Base-by-base conservation (phyloP, 2,888 invertebrate species). In the Idaea dimidiata region DNA sequence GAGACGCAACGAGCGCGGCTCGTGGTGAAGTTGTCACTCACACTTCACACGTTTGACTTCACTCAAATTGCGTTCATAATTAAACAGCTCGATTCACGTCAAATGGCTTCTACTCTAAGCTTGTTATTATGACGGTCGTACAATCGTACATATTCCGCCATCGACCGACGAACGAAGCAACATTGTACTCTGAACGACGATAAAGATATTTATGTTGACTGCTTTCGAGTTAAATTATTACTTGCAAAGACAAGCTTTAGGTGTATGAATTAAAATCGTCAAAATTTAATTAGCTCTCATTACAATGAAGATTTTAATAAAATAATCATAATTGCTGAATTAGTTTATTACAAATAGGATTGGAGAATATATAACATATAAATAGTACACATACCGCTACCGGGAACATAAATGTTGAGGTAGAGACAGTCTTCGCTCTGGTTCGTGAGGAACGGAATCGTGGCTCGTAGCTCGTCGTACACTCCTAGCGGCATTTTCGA, bases 381-480 rank as follows among this genome's bases (percentile, higher is more conserved):
- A 16, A 56, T 0, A 10, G 17, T 24, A 0, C n/a, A 89, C 95
- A 94, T 82, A 97, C 97, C 97, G 93, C 96, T 96, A 89, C 95
- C 96, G 73, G 98, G 97, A 62, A 97, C 96, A 89, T 96, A 98
- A 70, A 98, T 95, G 85, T 98, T 98, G 86, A 98, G 94, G 81
- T 95, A 96, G 71, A 98, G 94, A 82, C 98, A 98, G 89, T 98
- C 97, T 91, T 98, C 98, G 88, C 96, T 96, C 88, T 98, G 97
- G 79, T 97, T 96, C 73, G 93, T 94, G 68, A 98, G 91, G 72
- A 95, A 93, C 16, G 95, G 95, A 59, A 95, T 84, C 65, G 97
- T 91, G 73, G 95, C 94, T 76, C 94, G 94, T 70, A 98, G 91
- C 86, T 96, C 95, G 78, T 95, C 94, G 89, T 95, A 96, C 60